A percentile compares a stretch with the other conserved stretches of the same genome.
These are phyloP conservation scores for Macquaria australasica DNA, from an alignment of 2,113 vertebrate species.

Conservation along the genomic window DNA sequence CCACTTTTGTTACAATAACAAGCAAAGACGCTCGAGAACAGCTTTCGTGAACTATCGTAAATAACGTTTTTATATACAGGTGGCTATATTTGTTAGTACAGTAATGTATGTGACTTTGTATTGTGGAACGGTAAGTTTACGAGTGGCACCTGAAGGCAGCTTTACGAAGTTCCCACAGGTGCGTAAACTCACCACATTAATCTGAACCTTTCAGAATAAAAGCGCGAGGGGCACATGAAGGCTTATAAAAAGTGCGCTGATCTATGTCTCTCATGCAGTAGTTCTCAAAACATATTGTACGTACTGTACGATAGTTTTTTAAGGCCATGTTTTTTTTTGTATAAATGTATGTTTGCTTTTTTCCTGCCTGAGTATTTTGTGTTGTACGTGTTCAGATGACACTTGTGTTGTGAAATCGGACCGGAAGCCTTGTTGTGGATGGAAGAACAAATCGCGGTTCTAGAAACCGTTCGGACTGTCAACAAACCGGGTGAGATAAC, in stretches of 20 bases:
- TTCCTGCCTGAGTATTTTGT: background rate
- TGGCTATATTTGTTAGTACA: background rate
- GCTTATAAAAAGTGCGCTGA: background rate
- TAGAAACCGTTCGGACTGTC: background rate
- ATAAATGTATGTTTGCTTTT: background rate
- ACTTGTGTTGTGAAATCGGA: constrained; percentile 1
- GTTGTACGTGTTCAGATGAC: background rate
- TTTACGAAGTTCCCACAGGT: background rate
- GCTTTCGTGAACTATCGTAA: background rate
- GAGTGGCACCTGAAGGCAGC: constrained; percentile 10
- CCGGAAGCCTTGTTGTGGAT: constrained; percentile 7
- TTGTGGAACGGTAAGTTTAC: background rate
- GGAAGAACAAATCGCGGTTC: rapidly evolving
- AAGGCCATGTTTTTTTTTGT: background rate
- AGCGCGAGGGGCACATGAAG: rapidly evolving
- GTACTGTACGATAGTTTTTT: background rate
- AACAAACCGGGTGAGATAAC: background rate
- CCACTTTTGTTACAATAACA: background rate
- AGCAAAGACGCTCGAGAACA: background rate
- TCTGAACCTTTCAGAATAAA: constrained; percentile 51
- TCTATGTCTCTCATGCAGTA: background rate
- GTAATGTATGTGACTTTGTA: background rate
- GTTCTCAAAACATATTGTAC: background rate
- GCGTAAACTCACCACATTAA: background rate
- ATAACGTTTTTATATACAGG: background rate